Conservation (phyloP, 2,113 vertebrate genomes). For the Ondatra zibethicus region DNA sequence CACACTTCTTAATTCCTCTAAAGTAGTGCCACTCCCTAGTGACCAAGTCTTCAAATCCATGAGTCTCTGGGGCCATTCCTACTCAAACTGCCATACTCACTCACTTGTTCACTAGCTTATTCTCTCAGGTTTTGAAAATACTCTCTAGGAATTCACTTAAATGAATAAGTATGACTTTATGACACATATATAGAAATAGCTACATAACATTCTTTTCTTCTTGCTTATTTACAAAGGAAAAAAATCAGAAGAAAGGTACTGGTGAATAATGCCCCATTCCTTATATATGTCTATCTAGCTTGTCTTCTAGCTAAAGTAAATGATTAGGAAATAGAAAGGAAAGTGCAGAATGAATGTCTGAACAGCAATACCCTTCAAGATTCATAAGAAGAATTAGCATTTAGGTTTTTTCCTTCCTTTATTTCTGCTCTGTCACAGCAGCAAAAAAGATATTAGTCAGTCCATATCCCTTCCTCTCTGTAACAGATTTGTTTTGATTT, state of each 20-base stretch:
- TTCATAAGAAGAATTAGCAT: not conserved
- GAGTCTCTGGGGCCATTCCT: not conserved
- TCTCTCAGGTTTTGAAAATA: not conserved
- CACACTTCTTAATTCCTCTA: not conserved
- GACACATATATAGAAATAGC: not conserved
- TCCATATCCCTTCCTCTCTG: conserved; percentile 79
- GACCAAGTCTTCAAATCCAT: not conserved
- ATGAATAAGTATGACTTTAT: not conserved
- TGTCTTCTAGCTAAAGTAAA: not conserved
- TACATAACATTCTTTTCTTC: conserved; percentile 2
- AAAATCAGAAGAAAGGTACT: not conserved
- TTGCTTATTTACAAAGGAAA: not conserved
- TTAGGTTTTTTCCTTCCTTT: conserved; percentile 83
- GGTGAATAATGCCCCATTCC: not conserved
- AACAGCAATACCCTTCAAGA: not conserved
- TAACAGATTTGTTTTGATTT: conserved; percentile 89
- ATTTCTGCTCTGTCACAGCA: conserved; percentile 81
- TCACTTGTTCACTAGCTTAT: not conserved
- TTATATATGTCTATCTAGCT: not conserved
- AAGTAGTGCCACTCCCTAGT: not conserved
- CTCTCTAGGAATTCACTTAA: not conserved
- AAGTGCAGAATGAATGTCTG: not conserved
- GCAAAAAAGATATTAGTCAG: conserved; percentile 77
- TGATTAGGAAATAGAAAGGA: not conserved
- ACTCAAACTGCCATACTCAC: not conserved